phyloP scores from a whole-genome alignment of 2,888 invertebrate species.

The Tolmerus cingulatus region DNA sequence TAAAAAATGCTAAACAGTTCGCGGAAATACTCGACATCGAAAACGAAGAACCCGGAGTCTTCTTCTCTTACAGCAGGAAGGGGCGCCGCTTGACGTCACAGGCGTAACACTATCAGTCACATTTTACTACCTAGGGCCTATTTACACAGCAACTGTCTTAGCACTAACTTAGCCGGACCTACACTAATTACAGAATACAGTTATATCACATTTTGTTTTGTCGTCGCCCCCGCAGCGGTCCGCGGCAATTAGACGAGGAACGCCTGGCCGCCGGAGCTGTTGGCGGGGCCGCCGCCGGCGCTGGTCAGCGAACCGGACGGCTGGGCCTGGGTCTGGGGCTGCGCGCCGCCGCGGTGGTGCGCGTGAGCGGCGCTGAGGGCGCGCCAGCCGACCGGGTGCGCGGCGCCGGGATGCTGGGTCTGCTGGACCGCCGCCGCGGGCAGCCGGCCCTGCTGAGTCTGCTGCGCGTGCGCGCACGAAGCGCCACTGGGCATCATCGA shows the following conservation, averaged over 20 bases:
- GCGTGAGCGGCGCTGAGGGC: constrained; percentile 45
- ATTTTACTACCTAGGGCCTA: constrained; percentile 17
- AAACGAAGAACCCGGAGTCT: not conserved
- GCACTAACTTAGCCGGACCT: not conserved
- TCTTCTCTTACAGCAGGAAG: not conserved
- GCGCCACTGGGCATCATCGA: constrained; percentile 61
- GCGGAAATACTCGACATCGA: not conserved
- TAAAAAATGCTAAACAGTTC: constrained; percentile 26
- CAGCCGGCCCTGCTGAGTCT: constrained; percentile 44
- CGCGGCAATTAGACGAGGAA: constrained; percentile 58
- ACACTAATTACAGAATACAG: constrained; percentile 25
- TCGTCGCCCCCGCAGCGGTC: not conserved
- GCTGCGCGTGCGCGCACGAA: constrained; percentile 54
- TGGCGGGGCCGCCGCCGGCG: constrained; percentile 51
- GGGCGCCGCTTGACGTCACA: not conserved
- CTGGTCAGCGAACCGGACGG: constrained; percentile 44
- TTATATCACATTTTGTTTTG: constrained; percentile 42
- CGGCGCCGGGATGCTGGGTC: constrained; percentile 53
- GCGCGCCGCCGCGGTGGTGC: constrained; percentile 47
- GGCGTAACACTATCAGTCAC: constrained; percentile 39
- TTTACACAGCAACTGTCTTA: constrained; percentile 19
- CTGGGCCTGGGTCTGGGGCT: constrained; percentile 52
- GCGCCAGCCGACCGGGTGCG: constrained; percentile 46
- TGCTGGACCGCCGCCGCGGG: constrained; percentile 47
- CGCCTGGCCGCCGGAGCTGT: constrained; percentile 58